These are phyloP conservation scores for Piezodorus guildinii DNA, from an alignment of 1,140 invertebrate genomes.

Conservation along the genomic window DNA sequence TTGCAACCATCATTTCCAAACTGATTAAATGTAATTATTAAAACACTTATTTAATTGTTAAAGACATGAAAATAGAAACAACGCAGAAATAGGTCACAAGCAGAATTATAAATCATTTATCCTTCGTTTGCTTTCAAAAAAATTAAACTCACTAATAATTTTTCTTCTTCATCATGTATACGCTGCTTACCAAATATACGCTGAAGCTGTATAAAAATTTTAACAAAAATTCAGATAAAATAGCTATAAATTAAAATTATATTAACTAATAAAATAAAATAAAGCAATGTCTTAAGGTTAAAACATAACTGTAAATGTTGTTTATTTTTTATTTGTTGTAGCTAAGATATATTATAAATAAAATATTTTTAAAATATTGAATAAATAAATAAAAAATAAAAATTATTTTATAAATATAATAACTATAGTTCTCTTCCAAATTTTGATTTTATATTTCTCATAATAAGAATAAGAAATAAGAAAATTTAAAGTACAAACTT, in stretches of 20 bases:
- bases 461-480: no score
- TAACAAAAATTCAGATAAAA: background rate
- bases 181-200: constrained; percentile 14
- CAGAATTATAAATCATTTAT: background rate
- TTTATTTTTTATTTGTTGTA: no score
- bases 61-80: constrained; percentile 11
- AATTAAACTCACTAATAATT: constrained; percentile 15
- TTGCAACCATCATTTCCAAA: no score
- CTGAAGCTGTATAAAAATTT: constrained; percentile 15
- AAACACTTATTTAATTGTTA: background rate
- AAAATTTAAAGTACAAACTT: no score
- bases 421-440: no score
- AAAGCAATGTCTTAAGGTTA: no score
- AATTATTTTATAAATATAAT: no score
- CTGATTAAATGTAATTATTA: background rate
- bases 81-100: background rate
- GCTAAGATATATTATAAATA: no score
- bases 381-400: no score
- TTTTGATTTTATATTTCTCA: no score
- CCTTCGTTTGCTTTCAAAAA: background rate
- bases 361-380: no score
- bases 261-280: background rate
- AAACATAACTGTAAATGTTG: no score
- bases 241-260: background rate
- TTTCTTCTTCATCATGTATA: constrained; percentile 2